These are phyloP conservation scores for Eubucco bourcierii DNA, from an alignment of 2,113 vertebrate genomes.

Conservation along the genomic window DNA sequence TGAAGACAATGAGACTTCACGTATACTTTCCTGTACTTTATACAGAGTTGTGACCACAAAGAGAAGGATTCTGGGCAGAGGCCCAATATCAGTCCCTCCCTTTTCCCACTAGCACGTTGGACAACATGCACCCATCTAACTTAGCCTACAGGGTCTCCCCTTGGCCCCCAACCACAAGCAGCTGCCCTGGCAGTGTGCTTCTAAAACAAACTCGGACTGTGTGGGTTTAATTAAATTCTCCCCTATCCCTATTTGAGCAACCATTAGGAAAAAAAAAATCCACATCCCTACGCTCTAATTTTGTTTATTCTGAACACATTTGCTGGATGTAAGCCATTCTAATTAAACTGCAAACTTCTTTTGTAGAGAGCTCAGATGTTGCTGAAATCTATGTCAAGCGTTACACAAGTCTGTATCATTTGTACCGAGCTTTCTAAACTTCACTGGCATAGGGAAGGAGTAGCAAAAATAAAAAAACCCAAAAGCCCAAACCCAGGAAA, in stretches of 20 bases:
- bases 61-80: background rate
- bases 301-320: constrained; percentile 69
- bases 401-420: constrained; percentile 20
- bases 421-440: constrained; percentile 32
- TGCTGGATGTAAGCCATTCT: constrained; percentile 67
- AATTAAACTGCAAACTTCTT: constrained; percentile 69
- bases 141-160: background rate
- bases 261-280: constrained; percentile 2
- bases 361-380: constrained; percentile 39
- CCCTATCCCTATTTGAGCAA: background rate
- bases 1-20: background rate
- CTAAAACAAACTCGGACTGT: background rate
- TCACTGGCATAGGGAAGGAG: background rate
- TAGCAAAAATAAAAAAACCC: background rate
- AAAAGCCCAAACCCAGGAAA: background rate
- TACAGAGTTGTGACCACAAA: background rate
- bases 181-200: background rate
- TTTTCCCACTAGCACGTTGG: background rate
- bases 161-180: background rate
- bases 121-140: background rate
- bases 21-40: background rate
- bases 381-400: constrained; percentile 64
- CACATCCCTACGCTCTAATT: constrained; percentile 47
- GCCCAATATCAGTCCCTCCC: background rate
- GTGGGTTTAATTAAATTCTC: background rate